phyloP scores from a whole-genome alignment of 2,797 vertebrate species.

The Cyclopterus lumpus region DNA sequence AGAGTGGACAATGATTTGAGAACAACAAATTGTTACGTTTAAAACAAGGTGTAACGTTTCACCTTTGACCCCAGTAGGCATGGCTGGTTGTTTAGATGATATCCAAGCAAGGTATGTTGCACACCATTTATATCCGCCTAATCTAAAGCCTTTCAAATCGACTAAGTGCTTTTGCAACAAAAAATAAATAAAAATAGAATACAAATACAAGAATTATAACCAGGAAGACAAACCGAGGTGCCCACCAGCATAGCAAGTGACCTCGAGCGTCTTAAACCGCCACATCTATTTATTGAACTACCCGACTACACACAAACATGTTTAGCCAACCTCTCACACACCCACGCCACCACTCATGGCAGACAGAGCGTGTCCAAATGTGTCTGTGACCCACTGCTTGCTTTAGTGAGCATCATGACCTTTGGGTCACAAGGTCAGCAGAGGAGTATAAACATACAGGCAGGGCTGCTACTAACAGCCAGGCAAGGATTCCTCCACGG shows the following conservation, averaged over 20 bases:
- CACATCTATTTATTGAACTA: conserved; percentile 37
- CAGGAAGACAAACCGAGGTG: conserved; percentile 20
- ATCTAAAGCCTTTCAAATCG: conserved; percentile 14
- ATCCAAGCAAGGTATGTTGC: neutral
- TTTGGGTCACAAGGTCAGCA: conserved; percentile 72
- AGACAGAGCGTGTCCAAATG: conserved; percentile 71
- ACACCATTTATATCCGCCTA: neutral
- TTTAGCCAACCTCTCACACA: conserved; percentile 34
- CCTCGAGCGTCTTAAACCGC: conserved; percentile 18
- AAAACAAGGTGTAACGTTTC: conserved; percentile 43
- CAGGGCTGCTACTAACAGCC: conserved; percentile 67
- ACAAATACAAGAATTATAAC: conserved; percentile 2
- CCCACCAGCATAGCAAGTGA: neutral
- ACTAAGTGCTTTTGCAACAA: neutral
- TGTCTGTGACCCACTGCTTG: conserved; percentile 65
- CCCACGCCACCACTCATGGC: conserved; percentile 37
- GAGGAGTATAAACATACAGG: conserved; percentile 77
- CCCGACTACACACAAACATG: conserved; percentile 23
- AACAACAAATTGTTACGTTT: conserved; percentile 31
- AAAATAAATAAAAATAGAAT: conserved; percentile 13
- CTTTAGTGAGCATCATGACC: conserved; percentile 71
- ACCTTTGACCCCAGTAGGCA: conserved; percentile 48
- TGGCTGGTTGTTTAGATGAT: conserved; percentile 23
- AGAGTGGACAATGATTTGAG: conserved; percentile 13
- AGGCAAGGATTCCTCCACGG: conserved; percentile 70